A percentile compares a stretch with the other conserved stretches of the same genome.
These are phyloP conservation scores for Phrynocephalus forsythii DNA, from an alignment of 2,797 vertebrate species.

Conservation along the genomic window DNA sequence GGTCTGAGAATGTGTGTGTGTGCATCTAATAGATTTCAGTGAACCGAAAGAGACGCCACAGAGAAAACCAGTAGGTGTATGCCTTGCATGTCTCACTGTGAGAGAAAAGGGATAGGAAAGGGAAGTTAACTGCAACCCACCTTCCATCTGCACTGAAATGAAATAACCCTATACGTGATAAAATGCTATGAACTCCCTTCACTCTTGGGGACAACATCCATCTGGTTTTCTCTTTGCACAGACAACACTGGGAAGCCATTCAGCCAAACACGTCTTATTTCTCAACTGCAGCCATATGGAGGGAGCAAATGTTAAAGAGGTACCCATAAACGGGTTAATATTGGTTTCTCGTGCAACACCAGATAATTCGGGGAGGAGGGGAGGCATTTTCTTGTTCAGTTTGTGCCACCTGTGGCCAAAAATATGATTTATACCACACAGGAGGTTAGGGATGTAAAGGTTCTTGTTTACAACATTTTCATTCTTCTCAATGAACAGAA, in stretches of 20 bases:
- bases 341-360: not conserved
- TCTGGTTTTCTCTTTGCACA: rapidly evolving
- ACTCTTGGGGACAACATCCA: not conserved
- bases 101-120: not conserved
- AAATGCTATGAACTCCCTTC: not conserved
- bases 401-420: not conserved
- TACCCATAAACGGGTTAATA: not conserved
- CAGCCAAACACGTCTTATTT: not conserved
- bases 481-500: not conserved
- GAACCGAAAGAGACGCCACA: conserved; percentile 32
- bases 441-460: not conserved
- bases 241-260: not conserved
- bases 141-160: conserved; percentile 12
- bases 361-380: too few relatives aligned
- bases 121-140: not conserved
- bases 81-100: not conserved
- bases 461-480: not conserved
- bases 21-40: conserved; percentile 52
- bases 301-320: not conserved
- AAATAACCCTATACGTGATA: not conserved
- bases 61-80: conserved; percentile 14
- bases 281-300: not conserved
- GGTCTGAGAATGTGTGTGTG: not conserved
- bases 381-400: not conserved
- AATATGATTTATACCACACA: conserved; percentile 15